A percentile compares a stretch with the other conserved stretches of the same genome.
Conservation (phyloP, 2,797 vertebrate genomes). For the Scyliorhinus canicula region DNA sequence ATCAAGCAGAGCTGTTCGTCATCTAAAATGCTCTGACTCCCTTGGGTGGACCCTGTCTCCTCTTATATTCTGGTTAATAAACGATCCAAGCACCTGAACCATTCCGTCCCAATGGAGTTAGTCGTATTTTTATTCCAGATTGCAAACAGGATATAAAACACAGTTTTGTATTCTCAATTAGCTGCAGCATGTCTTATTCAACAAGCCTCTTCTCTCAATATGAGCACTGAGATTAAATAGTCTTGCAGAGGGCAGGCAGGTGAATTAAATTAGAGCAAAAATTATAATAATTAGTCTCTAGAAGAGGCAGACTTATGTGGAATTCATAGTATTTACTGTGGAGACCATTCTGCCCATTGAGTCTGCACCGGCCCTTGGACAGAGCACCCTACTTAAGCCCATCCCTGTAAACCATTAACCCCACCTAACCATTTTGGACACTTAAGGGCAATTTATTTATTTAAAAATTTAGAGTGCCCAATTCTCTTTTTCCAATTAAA, state of each 20-base stretch:
- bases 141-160: not conserved
- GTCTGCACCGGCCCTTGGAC: too few relatives aligned
- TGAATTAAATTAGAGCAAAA: not conserved
- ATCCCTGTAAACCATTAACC: too few relatives aligned
- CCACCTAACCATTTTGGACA: too few relatives aligned
- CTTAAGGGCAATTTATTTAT: too few relatives aligned
- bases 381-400: too few relatives aligned
- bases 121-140: not conserved
- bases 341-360: too few relatives aligned
- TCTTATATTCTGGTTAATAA: not conserved
- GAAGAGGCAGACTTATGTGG: too few relatives aligned
- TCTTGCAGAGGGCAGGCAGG: not conserved
- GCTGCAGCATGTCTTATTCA: not conserved
- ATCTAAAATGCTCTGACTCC: not conserved
- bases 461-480: too few relatives aligned
- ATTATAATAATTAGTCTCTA: not conserved
- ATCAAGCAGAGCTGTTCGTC: not conserved
- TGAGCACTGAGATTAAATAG: not conserved
- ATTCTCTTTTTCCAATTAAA: too few relatives aligned
- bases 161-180: not conserved
- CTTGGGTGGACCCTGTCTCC: not conserved
- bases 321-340: too few relatives aligned
- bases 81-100: not conserved
- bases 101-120: not conserved
- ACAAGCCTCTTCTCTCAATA: not conserved